Conservation (phyloP, 2,113 vertebrate species). For the Rhinogobius similis region DNA sequence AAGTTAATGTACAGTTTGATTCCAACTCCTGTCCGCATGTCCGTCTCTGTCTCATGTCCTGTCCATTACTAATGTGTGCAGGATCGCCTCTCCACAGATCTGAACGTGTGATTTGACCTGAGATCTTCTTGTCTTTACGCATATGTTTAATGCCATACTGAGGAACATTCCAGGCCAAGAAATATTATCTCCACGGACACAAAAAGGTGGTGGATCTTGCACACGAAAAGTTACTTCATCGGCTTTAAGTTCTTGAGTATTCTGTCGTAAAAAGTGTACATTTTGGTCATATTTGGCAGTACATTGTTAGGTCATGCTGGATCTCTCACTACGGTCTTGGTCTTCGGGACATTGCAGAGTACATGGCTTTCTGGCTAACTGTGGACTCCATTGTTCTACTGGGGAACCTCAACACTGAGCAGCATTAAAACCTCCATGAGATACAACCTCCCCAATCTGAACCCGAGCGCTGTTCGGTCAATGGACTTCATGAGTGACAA, state of each 20-base stretch:
- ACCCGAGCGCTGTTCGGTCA: too few relatives aligned
- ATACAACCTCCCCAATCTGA: background rate
- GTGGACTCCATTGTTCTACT: background rate
- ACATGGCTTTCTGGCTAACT: background rate
- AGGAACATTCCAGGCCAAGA: too few relatives aligned
- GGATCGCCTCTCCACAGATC: too few relatives aligned
- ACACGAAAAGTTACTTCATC: background rate
- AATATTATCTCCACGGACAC: background rate
- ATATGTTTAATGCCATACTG: too few relatives aligned
- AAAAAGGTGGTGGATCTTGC: background rate
- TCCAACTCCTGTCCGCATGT: too few relatives aligned
- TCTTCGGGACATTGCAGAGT: background rate
- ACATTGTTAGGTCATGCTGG: background rate
- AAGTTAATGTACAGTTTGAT: too few relatives aligned
- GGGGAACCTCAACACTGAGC: background rate
- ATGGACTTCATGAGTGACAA: background rate
- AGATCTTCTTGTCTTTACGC: too few relatives aligned
- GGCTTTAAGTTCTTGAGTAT: too few relatives aligned
- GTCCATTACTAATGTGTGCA: too few relatives aligned
- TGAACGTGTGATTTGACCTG: too few relatives aligned
- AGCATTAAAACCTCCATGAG: too few relatives aligned
- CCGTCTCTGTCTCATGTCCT: too few relatives aligned
- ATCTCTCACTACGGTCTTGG: background rate
- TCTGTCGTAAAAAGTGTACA: background rate
- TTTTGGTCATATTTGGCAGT: background rate